These are phyloP conservation scores for Hycleus phaleratus DNA, from an alignment of 1,140 invertebrate species.

Conservation along the genomic window DNA sequence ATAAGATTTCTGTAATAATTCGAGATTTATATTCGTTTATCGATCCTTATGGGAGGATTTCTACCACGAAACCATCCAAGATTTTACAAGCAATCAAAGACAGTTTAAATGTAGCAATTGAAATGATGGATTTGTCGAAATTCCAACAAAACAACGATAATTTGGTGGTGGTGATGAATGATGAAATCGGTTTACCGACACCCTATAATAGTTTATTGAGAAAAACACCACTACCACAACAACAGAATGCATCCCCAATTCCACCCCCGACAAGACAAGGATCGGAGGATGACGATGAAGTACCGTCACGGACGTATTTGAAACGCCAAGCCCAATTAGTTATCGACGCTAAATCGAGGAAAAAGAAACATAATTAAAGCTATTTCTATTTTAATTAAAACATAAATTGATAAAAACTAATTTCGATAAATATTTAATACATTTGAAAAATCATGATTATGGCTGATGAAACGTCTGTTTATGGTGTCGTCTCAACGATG, in stretches of 20 bases:
- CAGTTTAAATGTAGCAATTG: too few relatives aligned
- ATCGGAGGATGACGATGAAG: constrained; percentile 75
- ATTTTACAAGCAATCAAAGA: too few relatives aligned
- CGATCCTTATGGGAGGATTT: too few relatives aligned
- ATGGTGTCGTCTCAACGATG: constrained; percentile 55
- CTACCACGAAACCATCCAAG: too few relatives aligned
- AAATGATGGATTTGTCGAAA: too few relatives aligned
- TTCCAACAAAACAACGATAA: too few relatives aligned
- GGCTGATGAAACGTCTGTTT: constrained; percentile 30
- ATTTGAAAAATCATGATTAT: too few relatives aligned
- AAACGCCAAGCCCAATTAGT: constrained; percentile 77
- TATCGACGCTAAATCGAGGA: constrained; percentile 71
- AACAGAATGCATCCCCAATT: constrained; percentile 27
- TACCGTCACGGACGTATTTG: constrained; percentile 66
- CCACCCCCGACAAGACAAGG: constrained; percentile 31
- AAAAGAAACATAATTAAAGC: constrained; percentile 46
- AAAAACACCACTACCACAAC: constrained; percentile 31
- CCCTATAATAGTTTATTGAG: constrained; percentile 33
- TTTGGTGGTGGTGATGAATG: neutral
- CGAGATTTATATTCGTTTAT: too few relatives aligned
- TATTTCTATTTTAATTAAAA: too few relatives aligned
- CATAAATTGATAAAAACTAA: too few relatives aligned
- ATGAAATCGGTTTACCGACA: constrained; percentile 31
- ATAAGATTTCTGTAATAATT: too few relatives aligned
- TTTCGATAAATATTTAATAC: too few relatives aligned